A percentile compares a stretch with the other conserved stretches of the same genome.
Conservation (phyloP, 2,888 invertebrate species). For the Perithous albicinctus region DNA sequence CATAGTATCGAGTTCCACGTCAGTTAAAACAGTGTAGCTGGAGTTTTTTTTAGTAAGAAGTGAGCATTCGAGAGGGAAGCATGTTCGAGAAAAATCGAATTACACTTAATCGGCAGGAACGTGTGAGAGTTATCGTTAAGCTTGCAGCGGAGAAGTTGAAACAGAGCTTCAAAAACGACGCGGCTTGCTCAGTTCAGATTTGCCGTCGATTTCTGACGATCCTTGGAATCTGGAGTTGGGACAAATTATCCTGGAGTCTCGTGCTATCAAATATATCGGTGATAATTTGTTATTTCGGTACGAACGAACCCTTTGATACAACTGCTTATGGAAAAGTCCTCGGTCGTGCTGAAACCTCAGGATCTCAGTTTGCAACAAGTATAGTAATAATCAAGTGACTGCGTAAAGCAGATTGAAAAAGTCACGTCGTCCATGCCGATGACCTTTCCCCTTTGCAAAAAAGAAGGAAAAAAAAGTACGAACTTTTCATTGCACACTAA, state of each 20-base stretch:
- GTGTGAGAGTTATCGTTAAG: background rate
- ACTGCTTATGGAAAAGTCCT: background rate
- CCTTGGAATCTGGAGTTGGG: too few species aligned
- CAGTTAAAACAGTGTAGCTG: background rate
- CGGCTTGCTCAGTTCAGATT: conserved; percentile 55
- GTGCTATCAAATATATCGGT: conserved; percentile 13
- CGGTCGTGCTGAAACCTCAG: background rate
- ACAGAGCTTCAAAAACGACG: conserved; percentile 29
- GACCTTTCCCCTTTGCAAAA: background rate
- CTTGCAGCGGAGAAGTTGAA: background rate
- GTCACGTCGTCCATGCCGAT: background rate
- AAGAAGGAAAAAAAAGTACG: background rate
- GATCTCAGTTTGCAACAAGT: too few species aligned
- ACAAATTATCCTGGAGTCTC: background rate
- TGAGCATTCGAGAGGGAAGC: background rate
- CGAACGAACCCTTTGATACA: background rate
- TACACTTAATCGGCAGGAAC: background rate
- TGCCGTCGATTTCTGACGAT: conserved; percentile 63
- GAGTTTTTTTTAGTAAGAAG: background rate
- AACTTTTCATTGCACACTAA: background rate
- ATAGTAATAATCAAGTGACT: background rate
- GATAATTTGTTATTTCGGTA: too few species aligned
- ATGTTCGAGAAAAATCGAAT: background rate
- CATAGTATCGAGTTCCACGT: background rate
- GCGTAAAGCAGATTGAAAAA: background rate